A percentile compares a stretch with the other conserved stretches of the same genome.
phyloP scores from a whole-genome alignment of 1,140 invertebrate species.

The Frieseomelitta varia region DNA sequence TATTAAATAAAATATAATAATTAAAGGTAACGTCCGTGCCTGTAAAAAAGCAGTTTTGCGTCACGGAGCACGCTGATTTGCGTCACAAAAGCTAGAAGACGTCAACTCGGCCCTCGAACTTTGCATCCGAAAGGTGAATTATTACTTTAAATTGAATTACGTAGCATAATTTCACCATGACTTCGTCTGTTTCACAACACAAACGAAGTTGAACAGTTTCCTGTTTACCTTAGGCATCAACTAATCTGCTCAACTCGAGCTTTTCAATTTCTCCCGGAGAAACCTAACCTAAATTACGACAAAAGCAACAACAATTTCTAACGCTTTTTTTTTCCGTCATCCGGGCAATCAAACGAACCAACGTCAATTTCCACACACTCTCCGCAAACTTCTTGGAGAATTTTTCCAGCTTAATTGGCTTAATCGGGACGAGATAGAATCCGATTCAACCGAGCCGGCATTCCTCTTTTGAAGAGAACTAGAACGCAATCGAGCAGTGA shows the following conservation, averaged over 20 bases:
- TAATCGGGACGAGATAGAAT: not conserved
- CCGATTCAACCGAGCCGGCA: not conserved
- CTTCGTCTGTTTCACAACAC: not conserved
- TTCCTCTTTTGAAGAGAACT: conserved; percentile 56
- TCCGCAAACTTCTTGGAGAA: not conserved
- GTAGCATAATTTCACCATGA: too few relatives aligned
- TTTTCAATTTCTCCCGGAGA: too few relatives aligned
- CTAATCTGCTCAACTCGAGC: too few relatives aligned
- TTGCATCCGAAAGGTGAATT: not conserved
- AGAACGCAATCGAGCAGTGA: conserved; percentile 52
- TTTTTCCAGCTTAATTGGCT: conserved; percentile 6
- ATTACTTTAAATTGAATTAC: not conserved
- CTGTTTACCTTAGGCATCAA: too few relatives aligned
- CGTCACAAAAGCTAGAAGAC: not conserved
- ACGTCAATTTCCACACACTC: not conserved
- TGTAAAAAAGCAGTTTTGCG: not conserved
- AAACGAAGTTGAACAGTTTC: not conserved
- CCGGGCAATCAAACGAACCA: not conserved
- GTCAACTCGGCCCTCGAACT: not conserved
- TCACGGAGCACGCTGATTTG: not conserved
- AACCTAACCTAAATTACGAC: too few relatives aligned
- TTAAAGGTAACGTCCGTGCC: not conserved
- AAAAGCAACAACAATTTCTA: too few relatives aligned
- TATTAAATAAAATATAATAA: too few relatives aligned
- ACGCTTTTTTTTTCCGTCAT: not conserved